Evolutionary conservation across 2,888 invertebrate species (phyloP), one percentile per base, ranked within the genome.

Genomic region (Tinea semifulvella): DNA sequence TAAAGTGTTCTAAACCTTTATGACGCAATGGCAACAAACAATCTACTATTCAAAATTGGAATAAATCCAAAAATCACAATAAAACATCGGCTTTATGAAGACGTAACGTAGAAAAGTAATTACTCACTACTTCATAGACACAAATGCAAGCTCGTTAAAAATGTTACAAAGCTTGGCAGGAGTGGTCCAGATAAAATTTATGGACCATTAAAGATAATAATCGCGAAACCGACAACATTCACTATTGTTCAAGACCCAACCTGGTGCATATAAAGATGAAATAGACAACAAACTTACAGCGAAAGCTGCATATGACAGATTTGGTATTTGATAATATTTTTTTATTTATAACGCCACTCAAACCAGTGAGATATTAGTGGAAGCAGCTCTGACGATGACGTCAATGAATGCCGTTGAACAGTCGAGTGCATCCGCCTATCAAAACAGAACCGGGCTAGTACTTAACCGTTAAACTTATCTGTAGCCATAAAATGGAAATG

Each of bases 41-140:
- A 31, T 31, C 31, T 31, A 56, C 28, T 39, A 35, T 47, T 49
- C 42, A 39, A 49, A 52, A 56, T 59, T 65, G 64, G 64, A 61
- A 39, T 49, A 50, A 50, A 44, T 60, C 63, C 64, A 65, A 60
- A 48, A 47, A 22, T 47, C 28, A 50, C 56, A 64, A 61, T 22
- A 22, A 63, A 61, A 61, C 56, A 53, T 46, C 43, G 40, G 47
- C 45, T 60, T 63, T 56, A 60, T 53, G 55, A 52, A 50, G 40
- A 47, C 47, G 54, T 63, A 38, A 47, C 47, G 54, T 63, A 55
- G 57, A 61, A 61, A 22, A 22, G 8, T 22, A 22, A 22, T 7
- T 8, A 22, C 5, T 7, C 22, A 22, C 8, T 22, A 22, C 8
- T 22, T 22, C 8, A 22, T 22, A 26, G 2, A 31, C 3, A 31